Conservation (phyloP, 1,140 invertebrate genomes). For the Aleiodes sp. region DNA sequence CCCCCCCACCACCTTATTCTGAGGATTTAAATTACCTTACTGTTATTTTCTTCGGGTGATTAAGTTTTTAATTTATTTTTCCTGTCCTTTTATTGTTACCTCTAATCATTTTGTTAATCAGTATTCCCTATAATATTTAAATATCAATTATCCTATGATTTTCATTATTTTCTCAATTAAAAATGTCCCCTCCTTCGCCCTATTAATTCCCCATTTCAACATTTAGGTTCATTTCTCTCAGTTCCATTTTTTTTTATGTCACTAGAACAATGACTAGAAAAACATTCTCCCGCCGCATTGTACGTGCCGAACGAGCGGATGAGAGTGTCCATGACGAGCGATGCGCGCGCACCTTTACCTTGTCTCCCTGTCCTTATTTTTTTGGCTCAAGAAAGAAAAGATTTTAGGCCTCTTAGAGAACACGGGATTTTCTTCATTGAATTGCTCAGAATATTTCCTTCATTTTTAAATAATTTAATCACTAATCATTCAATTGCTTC, state of each 20-base stretch:
- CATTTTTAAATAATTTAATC: no score
- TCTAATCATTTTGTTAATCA: slow-evolving; percentile 3
- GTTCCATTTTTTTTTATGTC: not conserved
- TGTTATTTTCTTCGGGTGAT: not conserved
- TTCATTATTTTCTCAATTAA: not conserved
- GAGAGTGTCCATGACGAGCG: no score
- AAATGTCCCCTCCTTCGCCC: not conserved
- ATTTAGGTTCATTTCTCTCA: not conserved
- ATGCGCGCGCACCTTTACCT: no score
- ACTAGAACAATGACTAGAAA: slow-evolving; percentile 14
- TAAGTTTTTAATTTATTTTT: not conserved
- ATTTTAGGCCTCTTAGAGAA: no score
- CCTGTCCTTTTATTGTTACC: not conserved
- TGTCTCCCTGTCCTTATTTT: no score
- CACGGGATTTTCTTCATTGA: no score
- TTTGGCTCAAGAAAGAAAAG: no score
- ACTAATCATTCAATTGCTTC: not conserved
- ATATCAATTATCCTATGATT: not conserved
- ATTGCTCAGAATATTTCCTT: no score
- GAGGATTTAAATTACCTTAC: no score
- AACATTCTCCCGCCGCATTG: not conserved
- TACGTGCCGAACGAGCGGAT: not conserved
- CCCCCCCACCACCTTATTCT: no score
- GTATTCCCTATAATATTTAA: slow-evolving; percentile 3
- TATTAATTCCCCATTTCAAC: not conserved